Base-by-base conservation (phyloP, 2,888 invertebrate species). In the Steinernema hermaphroditum region DNA sequence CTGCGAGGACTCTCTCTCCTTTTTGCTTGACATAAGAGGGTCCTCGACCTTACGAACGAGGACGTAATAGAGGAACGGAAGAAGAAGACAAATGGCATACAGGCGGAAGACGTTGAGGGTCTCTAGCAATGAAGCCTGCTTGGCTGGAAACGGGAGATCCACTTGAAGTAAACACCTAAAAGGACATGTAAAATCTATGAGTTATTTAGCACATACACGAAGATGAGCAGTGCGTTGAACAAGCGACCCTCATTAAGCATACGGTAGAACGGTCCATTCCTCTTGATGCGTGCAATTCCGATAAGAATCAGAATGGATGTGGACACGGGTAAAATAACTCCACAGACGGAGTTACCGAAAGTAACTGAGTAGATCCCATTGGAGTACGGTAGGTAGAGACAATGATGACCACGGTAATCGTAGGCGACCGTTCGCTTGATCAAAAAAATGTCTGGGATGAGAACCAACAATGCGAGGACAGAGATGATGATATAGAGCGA, bases 31-130 rank as follows among this genome's bases (percentile, higher is more conserved):
- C 29, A 62, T 19, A 29, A 62, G 27, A 16, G 32, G 29, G 32
- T 62, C 62, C 19, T 62, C 62, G 8, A 62, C 62, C 32, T 24
- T 32, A 2, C 62, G 62, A 1, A 62, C 62, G 32, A 62, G 32
- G 29, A 29, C 16, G 32, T 62, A 62, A 32, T 32, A 62, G 62
- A 62, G 29, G 4, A 62, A 12, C 16, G 62, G 62, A 6, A 62
- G 32, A 4, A 29, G 12, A 12, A 62, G 9, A 9, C 62, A 29
- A 32, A 62, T 32, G 29, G 29, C 62, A 16, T 62, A 62, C 1
- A 12, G 16, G 2, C 62, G 62, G 16, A 62, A 29, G 32, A 62
- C 19, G 34, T 32, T 62, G 12, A 62, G 9, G 6, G 62, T 32
- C 19, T 62, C 62, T 12, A 62, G 27, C 62, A 12, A 29, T 8